Conservation (phyloP, 2,113 vertebrate genomes). For the Mus musculus region GRCm39 chr7:120431001-120431500, state of each 20-base stretch:
- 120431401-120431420: not conserved
- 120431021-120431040: not conserved
- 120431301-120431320: not conserved
- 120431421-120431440: not conserved
- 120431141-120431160: too few species aligned
- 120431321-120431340: not conserved
- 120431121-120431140: too few species aligned
- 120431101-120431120: too few species aligned
- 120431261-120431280: slow-evolving; percentile 12
- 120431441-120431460: not conserved
- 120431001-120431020: not conserved
- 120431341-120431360: not conserved
- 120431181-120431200: too few species aligned
- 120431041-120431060: not conserved
- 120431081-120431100: not conserved
- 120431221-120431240: too few species aligned
- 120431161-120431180: too few species aligned
- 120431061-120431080: not conserved
- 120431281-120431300: slow-evolving; percentile 7
- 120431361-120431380: not conserved
- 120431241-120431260: not conserved
- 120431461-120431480: not conserved
- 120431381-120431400: not conserved
- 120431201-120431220: too few species aligned
- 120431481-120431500: not conserved